Percentiles rank a stretch among this genome's conserved stretches.
Conservation (phyloP, 1,140 invertebrate species). For the Thaumatotibia leucotreta region DNA sequence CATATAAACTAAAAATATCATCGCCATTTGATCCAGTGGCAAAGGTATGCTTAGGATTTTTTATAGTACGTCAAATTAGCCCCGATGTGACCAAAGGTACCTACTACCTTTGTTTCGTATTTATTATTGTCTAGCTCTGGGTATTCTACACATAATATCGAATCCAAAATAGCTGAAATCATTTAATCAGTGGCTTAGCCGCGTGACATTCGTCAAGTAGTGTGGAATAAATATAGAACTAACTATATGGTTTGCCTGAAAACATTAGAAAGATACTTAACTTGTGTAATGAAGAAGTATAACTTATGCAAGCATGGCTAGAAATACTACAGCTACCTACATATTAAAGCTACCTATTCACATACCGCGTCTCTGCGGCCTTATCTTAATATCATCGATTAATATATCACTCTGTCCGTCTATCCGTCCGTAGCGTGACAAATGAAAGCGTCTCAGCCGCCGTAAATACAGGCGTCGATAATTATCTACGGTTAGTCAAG, state of each 20-base stretch:
- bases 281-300: not conserved
- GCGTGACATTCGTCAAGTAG: no score
- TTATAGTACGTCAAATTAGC: no score
- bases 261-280: not conserved
- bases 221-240: not conserved
- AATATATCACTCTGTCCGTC: slow-evolving; percentile 9
- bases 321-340: slow-evolving; percentile 1
- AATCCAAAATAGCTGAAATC: no score
- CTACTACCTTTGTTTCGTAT: no score
- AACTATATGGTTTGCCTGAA: not conserved
- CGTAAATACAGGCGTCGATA: slow-evolving; percentile 3
- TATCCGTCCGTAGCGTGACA: slow-evolving; percentile 1
- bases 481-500: not conserved
- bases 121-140: no score
- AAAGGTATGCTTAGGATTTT: no score
- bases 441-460: slow-evolving; percentile 5
- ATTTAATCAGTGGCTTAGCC: no score
- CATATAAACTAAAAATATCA: not conserved
- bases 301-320: not conserved
- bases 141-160: no score
- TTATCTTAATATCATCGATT: slow-evolving; percentile 13
- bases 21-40: no score
- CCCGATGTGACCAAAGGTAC: no score
- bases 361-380: not conserved
- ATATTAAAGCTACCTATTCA: not conserved